phyloP scores from a whole-genome alignment of 2,797 vertebrate species.

The Urosaurus nigricauda region DNA sequence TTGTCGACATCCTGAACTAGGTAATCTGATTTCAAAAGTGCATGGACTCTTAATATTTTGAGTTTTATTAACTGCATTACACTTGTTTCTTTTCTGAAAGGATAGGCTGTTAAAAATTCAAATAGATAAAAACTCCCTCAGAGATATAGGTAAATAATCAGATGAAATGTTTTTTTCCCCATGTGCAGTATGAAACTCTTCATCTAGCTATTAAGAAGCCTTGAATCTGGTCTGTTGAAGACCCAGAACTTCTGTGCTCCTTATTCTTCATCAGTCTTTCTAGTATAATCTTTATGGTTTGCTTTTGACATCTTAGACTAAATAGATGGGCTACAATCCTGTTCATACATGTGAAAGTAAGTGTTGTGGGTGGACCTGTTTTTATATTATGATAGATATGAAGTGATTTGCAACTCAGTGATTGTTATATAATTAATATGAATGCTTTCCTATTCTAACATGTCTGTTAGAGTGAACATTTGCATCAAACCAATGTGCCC shows the following conservation, averaged over 20 bases:
- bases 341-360: neutral
- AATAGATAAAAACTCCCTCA: neutral
- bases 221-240: neutral
- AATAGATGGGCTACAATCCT: neutral
- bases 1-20: neutral
- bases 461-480: neutral
- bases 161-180: neutral
- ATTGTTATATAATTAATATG: neutral
- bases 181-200: neutral
- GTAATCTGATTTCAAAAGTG: neutral
- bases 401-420: neutral
- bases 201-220: neutral
- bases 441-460: neutral
- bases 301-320: neutral
- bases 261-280: neutral
- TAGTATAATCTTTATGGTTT: neutral
- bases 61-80: neutral
- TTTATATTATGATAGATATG: neutral
- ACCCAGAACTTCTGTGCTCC: neutral
- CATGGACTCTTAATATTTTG: neutral
- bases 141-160: neutral
- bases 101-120: neutral
- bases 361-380: neutral
- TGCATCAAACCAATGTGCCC: constrained; percentile 17
- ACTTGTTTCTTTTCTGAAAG: neutral